Evolutionary conservation across 1,140 invertebrate species (phyloP).

Genomic region (silkworm (Bombyx mori)): ASM3026992v2 NC_085121.1:9804001-9804500

Average conservation of each 20-base stretch:
- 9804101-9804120: no score
- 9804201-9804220: no score
- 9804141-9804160: no score
- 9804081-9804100: no score
- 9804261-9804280: constrained; percentile 30
- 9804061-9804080: no score
- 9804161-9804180: no score
- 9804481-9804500: background rate
- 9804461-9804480: background rate
- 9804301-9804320: constrained; percentile 29
- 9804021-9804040: no score
- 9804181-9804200: no score
- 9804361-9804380: constrained; percentile 56
- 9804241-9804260: constrained; percentile 58
- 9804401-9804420: background rate
- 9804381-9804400: constrained; percentile 21
- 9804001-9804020: no score
- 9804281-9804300: constrained; percentile 27
- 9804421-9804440: background rate
- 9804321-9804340: constrained; percentile 51
- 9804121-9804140: no score
- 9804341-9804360: constrained; percentile 48
- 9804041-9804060: no score
- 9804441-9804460: background rate
- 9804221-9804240: constrained; percentile 13